These are phyloP conservation scores for Stenotaenia linearis DNA, from an alignment of 2,888 invertebrate species.

Conservation along the genomic window DNA sequence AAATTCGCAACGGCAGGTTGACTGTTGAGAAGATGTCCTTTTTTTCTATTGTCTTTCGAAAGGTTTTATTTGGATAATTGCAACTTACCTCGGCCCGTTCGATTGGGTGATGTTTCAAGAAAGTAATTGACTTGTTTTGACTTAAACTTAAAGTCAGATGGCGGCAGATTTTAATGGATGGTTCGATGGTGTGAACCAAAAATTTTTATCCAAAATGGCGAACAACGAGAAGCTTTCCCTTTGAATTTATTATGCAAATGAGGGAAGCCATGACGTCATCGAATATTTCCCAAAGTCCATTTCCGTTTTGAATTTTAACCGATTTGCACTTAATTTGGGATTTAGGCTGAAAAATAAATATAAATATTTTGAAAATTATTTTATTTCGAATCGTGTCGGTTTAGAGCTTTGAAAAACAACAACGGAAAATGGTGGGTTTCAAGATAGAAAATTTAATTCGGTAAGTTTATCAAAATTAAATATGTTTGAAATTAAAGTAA, in stretches of 20 bases:
- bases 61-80: not conserved
- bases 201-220: slow-evolving; percentile 37
- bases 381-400: not conserved
- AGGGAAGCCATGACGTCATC: slow-evolving; percentile 28
- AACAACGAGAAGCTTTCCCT: slow-evolving; percentile 35
- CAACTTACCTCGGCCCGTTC: slow-evolving; percentile 38
- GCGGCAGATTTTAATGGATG: slow-evolving; percentile 36
- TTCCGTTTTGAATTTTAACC: not conserved
- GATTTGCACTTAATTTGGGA: not conserved
- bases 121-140: slow-evolving; percentile 30
- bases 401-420: not conserved
- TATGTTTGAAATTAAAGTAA: not conserved
- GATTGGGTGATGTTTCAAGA: slow-evolving; percentile 36
- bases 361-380: not conserved
- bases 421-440: not conserved
- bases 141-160: slow-evolving; percentile 34
- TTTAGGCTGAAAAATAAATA: not conserved
- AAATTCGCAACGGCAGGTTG: slow-evolving; percentile 24
- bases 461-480: not conserved
- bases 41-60: not conserved
- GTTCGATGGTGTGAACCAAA: slow-evolving; percentile 31
- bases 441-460: not conserved
- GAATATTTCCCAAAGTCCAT: not conserved
- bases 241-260: slow-evolving; percentile 35
- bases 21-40: slow-evolving; percentile 17